Base-by-base conservation (phyloP, 2,113 vertebrate genomes). In the Stigmatopora nigra region DNA sequence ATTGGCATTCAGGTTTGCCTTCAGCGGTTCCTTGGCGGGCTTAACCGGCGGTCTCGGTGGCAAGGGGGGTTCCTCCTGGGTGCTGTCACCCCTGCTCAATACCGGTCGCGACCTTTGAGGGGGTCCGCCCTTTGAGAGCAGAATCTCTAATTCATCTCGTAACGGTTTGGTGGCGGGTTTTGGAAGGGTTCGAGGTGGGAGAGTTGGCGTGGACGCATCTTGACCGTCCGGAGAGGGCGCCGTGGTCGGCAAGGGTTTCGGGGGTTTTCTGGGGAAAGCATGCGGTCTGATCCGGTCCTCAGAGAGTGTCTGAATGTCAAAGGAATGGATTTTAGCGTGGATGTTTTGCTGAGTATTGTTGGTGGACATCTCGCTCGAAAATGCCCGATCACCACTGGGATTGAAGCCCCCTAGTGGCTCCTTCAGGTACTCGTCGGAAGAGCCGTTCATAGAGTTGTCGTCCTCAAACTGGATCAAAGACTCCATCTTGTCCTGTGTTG, bases 261-360 rank as follows among this genome's bases (percentile, higher is more conserved):
- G 88, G n/a, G 88, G 63, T 2, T 88, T 92, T 60, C 93, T 92
- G 38, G 92, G 90, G 7, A 61, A 81, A 41, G 92, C 86, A 65
- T 92, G 89, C 49, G 90, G 92, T 83, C 84, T 91, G 58, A 67
- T 70, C 55, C 31, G 64, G 38, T 76, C 88, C 65, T 93, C 89
- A 1, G 44, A 12, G 62, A 13, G 74, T 22, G 69, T 63, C 83
- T 95, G 94, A 68, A 78, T 88, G 85, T 98, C 96, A 66, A 97
- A 95, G 48, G 90, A 93, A 90, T 95, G 93, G 84, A 98, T 95
- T 68, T 87, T 90, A 72, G 93, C 91, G 73, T 86, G 86, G 77
- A 98, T 87, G 70, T 87, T 92, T 67, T 90, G 91, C 78, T 93
- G 92, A 86, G 69, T 93, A 71, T 87, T 79, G 64, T 85, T 86